Conservation (phyloP, 2,888 invertebrate species). For the Nowickia ferox region DNA sequence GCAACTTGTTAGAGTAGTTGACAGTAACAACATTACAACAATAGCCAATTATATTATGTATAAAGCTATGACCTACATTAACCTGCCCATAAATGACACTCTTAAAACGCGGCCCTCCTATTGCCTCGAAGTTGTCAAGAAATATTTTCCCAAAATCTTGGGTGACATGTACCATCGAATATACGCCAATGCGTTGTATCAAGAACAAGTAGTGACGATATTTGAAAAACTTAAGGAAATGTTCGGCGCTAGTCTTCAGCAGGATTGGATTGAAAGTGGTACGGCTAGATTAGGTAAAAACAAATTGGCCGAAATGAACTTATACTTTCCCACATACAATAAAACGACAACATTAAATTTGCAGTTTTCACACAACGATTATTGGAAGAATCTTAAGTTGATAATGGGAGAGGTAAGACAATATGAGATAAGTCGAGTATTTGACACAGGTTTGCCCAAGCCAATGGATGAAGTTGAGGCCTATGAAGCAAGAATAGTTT, state of each 20-base stretch:
- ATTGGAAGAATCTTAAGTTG: slow-evolving; percentile 76
- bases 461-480: slow-evolving; percentile 77
- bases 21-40: slow-evolving; percentile 75
- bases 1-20: slow-evolving; percentile 77
- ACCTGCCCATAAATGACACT: slow-evolving; percentile 73
- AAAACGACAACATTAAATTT: slow-evolving; percentile 70
- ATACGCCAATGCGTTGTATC: slow-evolving; percentile 72
- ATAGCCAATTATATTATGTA: slow-evolving; percentile 82
- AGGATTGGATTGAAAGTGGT: slow-evolving; percentile 78
- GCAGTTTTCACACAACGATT: slow-evolving; percentile 71
- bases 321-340: slow-evolving; percentile 73
- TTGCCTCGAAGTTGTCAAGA: slow-evolving; percentile 75
- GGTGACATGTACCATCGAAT: slow-evolving; percentile 79
- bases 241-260: slow-evolving; percentile 74
- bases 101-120: slow-evolving; percentile 56
- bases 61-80: slow-evolving; percentile 75
- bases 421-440: slow-evolving; percentile 73
- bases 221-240: slow-evolving; percentile 74
- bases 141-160: slow-evolving; percentile 76
- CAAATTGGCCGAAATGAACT: slow-evolving; percentile 75
- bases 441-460: slow-evolving; percentile 72
- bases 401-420: slow-evolving; percentile 74
- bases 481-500: slow-evolving; percentile 76
- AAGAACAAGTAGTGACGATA: slow-evolving; percentile 73
- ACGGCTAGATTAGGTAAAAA: slow-evolving; percentile 77